Percentiles rank a stretch among this genome's conserved stretches.
Evolutionary conservation across 2,888 invertebrate species (phyloP).

Genomic region (Brachylomia viminalis): DNA sequence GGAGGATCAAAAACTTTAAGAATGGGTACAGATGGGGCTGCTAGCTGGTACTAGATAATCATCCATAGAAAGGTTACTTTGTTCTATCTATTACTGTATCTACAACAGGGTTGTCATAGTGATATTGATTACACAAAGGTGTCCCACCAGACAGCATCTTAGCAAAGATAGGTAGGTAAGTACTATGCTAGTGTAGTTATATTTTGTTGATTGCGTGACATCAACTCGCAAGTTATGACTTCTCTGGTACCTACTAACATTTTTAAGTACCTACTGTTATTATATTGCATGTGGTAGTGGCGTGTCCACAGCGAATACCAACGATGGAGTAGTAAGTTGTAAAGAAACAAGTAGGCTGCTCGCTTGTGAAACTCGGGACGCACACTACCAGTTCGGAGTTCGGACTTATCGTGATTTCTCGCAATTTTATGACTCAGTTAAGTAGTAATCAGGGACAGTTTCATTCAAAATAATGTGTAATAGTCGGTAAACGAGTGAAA

Average conservation of each 20-base stretch:
- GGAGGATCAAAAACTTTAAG: not conserved
- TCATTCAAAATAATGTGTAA: conserved; percentile 84
- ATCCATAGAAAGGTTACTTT: not conserved
- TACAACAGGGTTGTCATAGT: conserved; percentile 75
- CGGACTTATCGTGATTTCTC: conserved; percentile 69
- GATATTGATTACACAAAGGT: conserved; percentile 76
- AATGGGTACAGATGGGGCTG: not conserved
- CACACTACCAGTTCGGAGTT: conserved; percentile 62
- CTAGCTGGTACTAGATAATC: not conserved
- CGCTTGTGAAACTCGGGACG: conserved; percentile 62
- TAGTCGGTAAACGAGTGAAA: conserved; percentile 81
- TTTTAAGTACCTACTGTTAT: conserved; percentile 43
- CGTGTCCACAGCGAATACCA: conserved; percentile 70
- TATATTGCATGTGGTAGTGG: conserved; percentile 47
- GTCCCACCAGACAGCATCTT: conserved; percentile 36
- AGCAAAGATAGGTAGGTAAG: not conserved
- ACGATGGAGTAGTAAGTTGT: conserved; percentile 61
- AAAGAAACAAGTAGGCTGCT: conserved; percentile 52
- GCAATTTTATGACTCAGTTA: conserved; percentile 78
- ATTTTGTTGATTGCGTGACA: conserved; percentile 67
- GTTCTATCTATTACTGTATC: conserved; percentile 25
- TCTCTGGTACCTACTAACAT: conserved; percentile 36
- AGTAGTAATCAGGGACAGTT: conserved; percentile 78
- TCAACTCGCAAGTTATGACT: conserved; percentile 66
- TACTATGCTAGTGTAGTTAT: conserved; percentile 16